Evolutionary conservation across 1,140 invertebrate species (phyloP), one percentile per base, ranked within the genome.

Genomic region (Leptinotarsa undecemlineata): DNA sequence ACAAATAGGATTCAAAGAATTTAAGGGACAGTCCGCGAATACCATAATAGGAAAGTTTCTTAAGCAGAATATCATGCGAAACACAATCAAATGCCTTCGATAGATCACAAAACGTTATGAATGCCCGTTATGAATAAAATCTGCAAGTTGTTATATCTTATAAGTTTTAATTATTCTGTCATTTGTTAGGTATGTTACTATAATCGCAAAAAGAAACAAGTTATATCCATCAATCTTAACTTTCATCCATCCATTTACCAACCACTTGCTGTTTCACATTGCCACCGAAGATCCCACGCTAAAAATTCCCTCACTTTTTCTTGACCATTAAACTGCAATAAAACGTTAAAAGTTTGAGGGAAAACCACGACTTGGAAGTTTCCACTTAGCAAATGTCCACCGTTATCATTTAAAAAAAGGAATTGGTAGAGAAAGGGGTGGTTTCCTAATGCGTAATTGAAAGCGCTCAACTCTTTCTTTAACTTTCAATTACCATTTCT

Each of bases 351-450:
- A 72, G 71, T 72, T 72, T 48, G 21, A 26, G 17, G 48, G 71
- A 72, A 72, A 72, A 60, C 71, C 71, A 64, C 71, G 62, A 66
- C 60, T 72, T 21, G 60, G 62, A 72, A 72, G 71, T 72, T 72
- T 72, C 57, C 71, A 72, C 71, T 72, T 72, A 72, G 71, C 51
- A 72, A 72, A 72, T 72, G 71, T 72, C 71, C 71, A 72, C 71
- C 71, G 71, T 72, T 72, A 72, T 72, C 71, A 72, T 64, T 21
- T n/a, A 23, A 48, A 48, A 69, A 69, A 69, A 64, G 61, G 71
- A 61, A 72, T 61, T 61, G 61, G 26, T 23, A 63, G 26, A 47
- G 23, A 60, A 72, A 72, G n/a, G 26, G 69, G 69, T 51, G 21
- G 60, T 48, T 64, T 72, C 48, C 48, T 72, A 72, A 66, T 63